A percentile compares a stretch with the other conserved stretches of the same genome.
These are phyloP conservation scores for Drosophila kanekoi DNA, from an alignment of 2,888 invertebrate genomes.

Conservation along the genomic window DNA sequence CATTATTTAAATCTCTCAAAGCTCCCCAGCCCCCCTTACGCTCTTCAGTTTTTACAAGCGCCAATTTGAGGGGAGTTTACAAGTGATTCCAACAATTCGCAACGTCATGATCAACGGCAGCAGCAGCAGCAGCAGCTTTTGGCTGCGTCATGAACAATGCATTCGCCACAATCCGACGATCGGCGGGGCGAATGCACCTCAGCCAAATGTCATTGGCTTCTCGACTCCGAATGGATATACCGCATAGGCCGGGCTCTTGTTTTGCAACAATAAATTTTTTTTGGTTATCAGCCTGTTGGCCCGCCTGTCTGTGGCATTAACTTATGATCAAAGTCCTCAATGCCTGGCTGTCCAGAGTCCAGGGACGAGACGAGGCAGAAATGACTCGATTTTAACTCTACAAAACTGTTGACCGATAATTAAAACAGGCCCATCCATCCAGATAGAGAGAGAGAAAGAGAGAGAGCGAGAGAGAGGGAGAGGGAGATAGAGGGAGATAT, in stretches of 20 bases:
- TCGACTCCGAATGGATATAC: constrained; percentile 26
- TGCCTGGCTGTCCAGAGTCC: background rate
- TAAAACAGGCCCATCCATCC: constrained; percentile 21
- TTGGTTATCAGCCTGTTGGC: constrained; percentile 42
- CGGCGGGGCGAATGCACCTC: constrained; percentile 68
- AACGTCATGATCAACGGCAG: constrained; percentile 53
- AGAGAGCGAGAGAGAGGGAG: background rate
- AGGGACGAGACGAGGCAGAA: background rate
- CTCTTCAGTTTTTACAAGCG: constrained; percentile 11
- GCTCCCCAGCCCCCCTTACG: background rate
- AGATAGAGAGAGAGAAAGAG: constrained; percentile 6
- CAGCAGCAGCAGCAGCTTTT: constrained; percentile 14
- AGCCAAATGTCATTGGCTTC: constrained; percentile 73
- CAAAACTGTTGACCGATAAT: constrained; percentile 60
- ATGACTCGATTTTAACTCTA: constrained; percentile 39
- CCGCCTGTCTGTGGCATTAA: background rate
- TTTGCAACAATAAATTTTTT: constrained; percentile 7
- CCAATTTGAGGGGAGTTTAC: constrained; percentile 33
- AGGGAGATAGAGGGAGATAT: background rate
- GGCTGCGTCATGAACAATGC: constrained; percentile 59
- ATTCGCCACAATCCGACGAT: constrained; percentile 28
- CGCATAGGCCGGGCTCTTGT: constrained; percentile 27
- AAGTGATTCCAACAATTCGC: constrained; percentile 35
- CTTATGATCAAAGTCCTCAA: constrained; percentile 38
- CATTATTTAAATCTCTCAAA: constrained; percentile 49